Evolutionary conservation across 2,888 invertebrate genomes (phyloP).

Genomic region (Chironomus riparius): DNA sequence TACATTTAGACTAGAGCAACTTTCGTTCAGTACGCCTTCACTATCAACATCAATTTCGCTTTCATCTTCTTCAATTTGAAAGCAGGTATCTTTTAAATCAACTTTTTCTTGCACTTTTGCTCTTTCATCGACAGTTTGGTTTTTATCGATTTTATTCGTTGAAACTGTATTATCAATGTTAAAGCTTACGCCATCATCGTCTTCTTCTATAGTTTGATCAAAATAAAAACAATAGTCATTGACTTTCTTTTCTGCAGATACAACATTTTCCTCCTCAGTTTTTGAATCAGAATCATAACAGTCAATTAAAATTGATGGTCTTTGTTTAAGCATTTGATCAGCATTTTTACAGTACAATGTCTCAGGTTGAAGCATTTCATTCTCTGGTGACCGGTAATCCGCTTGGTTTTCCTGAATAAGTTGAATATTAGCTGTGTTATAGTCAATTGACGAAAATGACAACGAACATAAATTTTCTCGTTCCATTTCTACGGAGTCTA

Average conservation of each 20-base stretch:
- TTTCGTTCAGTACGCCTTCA: slow-evolving; percentile 9
- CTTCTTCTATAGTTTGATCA: slow-evolving; percentile 23
- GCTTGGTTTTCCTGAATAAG: background rate
- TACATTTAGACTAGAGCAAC: slow-evolving; percentile 21
- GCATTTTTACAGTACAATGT: background rate
- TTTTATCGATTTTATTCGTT: background rate
- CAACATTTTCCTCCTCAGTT: background rate
- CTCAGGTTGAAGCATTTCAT: background rate
- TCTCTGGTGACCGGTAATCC: background rate
- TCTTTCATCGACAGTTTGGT: background rate
- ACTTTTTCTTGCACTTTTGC: background rate
- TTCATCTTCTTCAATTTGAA: background rate
- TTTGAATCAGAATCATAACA: slow-evolving; percentile 20
- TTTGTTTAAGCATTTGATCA: slow-evolving; percentile 12
- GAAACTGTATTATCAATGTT: background rate
- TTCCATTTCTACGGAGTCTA: slow-evolving; percentile 8
- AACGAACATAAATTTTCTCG: slow-evolving; percentile 21
- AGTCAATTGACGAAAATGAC: slow-evolving; percentile 20
- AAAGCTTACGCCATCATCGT: background rate
- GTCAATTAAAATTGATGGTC: slow-evolving; percentile 24
- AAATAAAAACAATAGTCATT: slow-evolving; percentile 24
- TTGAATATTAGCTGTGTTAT: background rate
- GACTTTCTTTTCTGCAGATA: background rate
- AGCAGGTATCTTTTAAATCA: background rate
- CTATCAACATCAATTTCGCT: background rate